phyloP scores from a whole-genome alignment of 2,113 vertebrate species.

The Prionailurus bengalensis region DNA sequence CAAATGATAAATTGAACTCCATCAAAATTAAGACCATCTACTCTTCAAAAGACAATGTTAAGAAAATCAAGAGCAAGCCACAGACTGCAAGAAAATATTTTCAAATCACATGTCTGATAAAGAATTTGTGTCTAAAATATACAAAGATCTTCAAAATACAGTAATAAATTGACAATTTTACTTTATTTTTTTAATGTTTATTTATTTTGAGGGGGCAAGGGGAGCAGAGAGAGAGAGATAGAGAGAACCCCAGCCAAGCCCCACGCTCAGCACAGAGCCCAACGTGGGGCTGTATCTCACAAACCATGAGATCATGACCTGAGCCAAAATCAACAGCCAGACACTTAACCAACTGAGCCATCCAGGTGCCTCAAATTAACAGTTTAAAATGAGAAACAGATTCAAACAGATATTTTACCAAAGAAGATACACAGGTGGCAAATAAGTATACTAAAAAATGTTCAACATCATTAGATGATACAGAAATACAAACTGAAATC shows the following conservation, averaged over 20 bases:
- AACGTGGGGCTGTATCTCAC: too few relatives aligned
- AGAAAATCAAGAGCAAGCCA: background rate
- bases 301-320: too few relatives aligned
- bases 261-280: too few relatives aligned
- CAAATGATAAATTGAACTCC: background rate
- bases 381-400: background rate
- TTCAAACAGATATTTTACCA: background rate
- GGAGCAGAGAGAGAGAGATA: too few relatives aligned
- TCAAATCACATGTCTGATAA: background rate
- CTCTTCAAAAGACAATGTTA: background rate
- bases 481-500: background rate
- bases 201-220: too few relatives aligned
- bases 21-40: background rate
- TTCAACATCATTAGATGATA: background rate
- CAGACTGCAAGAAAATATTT: conserved; percentile 29
- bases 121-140: background rate
- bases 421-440: background rate
- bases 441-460: background rate
- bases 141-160: background rate
- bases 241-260: too few relatives aligned
- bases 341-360: too few relatives aligned
- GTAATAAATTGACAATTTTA: background rate
- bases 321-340: too few relatives aligned
- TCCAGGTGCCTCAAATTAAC: too few relatives aligned
- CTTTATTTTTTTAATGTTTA: too few relatives aligned